These are phyloP conservation scores for Drosophila barbarae DNA, from an alignment of 2,888 invertebrate species.

Conservation along the genomic window DNA sequence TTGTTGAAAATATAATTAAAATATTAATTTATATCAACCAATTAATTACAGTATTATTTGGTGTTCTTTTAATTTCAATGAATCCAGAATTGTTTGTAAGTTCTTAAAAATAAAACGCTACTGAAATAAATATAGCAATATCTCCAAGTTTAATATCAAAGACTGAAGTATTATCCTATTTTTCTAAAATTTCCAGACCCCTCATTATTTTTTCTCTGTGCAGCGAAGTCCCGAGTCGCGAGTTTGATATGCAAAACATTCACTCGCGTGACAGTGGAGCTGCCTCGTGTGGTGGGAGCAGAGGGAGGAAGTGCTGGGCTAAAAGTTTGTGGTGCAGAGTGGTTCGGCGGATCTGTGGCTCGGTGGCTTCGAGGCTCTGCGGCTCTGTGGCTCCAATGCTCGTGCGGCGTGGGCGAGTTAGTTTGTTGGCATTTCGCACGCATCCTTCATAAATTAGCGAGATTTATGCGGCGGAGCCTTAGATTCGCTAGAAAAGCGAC, in stretches of 20 bases:
- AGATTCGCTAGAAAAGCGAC: conserved; percentile 59
- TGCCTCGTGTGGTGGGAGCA: neutral
- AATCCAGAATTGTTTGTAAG: too few species aligned
- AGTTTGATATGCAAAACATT: conserved; percentile 66
- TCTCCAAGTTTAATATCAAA: neutral
- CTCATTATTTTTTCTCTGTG: conserved; percentile 10
- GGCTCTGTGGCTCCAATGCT: neutral
- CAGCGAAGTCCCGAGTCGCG: conserved; percentile 18
- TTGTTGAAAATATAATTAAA: too few species aligned
- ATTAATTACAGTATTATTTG: too few species aligned
- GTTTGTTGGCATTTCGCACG: conserved; percentile 71
- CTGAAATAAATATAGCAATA: neutral
- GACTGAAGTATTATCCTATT: neutral
- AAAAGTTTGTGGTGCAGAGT: conserved; percentile 13
- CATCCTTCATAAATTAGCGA: conserved; percentile 67
- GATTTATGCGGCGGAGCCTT: conserved; percentile 68
- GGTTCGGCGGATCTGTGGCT: neutral
- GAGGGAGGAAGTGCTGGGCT: neutral
- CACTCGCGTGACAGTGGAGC: conserved; percentile 39
- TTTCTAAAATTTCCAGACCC: neutral
- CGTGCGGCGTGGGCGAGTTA: conserved; percentile 46
- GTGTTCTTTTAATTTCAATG: too few species aligned
- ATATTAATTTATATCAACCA: too few species aligned
- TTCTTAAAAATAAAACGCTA: too few species aligned
- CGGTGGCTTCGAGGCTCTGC: conserved; percentile 2